phyloP scores from a whole-genome alignment of 2,888 invertebrate genomes.

The Keiferia lycopersicella region DNA sequence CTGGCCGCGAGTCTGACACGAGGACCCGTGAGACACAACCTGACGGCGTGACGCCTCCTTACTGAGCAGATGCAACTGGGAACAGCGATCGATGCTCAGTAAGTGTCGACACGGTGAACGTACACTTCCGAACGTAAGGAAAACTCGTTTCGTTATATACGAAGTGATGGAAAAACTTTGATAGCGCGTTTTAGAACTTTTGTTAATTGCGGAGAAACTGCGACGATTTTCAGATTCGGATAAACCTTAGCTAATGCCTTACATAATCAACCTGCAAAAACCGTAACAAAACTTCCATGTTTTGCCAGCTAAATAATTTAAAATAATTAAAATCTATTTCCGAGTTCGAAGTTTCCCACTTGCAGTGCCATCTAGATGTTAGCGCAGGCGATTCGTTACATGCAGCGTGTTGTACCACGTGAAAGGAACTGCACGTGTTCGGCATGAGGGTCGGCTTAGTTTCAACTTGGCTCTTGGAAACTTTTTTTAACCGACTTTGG shows the following conservation, averaged over 20 bases:
- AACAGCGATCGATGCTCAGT: constrained; percentile 57
- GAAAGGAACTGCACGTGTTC: background rate
- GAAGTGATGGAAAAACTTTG: constrained; percentile 22
- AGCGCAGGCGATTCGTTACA: background rate
- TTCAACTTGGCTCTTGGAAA: too few species aligned
- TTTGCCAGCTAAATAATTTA: background rate
- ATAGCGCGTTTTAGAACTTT: constrained; percentile 33
- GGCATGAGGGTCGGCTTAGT: background rate
- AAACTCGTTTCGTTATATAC: constrained; percentile 34
- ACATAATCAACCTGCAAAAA: too few species aligned
- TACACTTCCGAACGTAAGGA: constrained; percentile 36
- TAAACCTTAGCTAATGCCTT: too few species aligned
- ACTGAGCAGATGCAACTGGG: constrained; percentile 49
- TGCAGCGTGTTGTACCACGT: background rate
- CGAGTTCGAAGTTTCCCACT: background rate
- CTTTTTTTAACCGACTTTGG: too few species aligned
- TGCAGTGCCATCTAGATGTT: background rate
- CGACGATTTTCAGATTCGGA: background rate
- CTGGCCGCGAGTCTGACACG: constrained; percentile 43
- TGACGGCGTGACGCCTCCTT: constrained; percentile 45
- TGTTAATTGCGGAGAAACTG: background rate
- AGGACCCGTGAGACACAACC: constrained; percentile 40
- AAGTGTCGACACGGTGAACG: constrained; percentile 51
- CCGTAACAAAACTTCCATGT: background rate
- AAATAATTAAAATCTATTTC: background rate